Evolutionary conservation across 2,797 vertebrate genomes (phyloP).

Genomic region (Rhynchonycteris naso): DNA sequence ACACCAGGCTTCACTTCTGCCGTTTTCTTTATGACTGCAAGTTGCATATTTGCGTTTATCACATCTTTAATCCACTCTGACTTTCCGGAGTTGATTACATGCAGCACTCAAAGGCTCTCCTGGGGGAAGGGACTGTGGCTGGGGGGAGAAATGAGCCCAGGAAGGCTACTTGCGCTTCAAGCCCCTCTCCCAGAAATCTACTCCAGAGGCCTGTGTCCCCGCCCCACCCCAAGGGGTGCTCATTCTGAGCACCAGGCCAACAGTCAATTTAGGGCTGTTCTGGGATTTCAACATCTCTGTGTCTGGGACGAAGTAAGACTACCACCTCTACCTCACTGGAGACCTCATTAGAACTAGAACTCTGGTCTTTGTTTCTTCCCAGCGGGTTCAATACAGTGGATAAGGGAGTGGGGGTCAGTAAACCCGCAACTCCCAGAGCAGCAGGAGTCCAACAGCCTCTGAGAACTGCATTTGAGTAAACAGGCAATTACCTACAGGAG

Average conservation of each 20-base stretch:
- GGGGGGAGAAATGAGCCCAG: background rate
- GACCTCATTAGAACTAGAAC: slow-evolving; percentile 81
- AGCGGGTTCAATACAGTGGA: background rate
- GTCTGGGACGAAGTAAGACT: slow-evolving; percentile 44
- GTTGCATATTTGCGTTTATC: slow-evolving; percentile 55
- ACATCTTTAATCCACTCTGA: slow-evolving; percentile 52
- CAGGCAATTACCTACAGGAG: slow-evolving; percentile 70
- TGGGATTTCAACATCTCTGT: slow-evolving; percentile 65
- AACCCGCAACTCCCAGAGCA: slow-evolving; percentile 59
- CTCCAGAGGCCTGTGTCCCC: background rate
- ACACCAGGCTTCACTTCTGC: background rate
- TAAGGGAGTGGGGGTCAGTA: slow-evolving; percentile 28
- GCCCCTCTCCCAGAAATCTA: slow-evolving; percentile 22
- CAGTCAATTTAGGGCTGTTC: slow-evolving; percentile 71
- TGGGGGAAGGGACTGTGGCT: background rate
- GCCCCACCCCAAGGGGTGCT: slow-evolving; percentile 27
- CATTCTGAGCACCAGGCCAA: slow-evolving; percentile 52
- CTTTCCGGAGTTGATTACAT: slow-evolving; percentile 43
- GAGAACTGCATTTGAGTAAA: slow-evolving; percentile 65
- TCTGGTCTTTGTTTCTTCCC: slow-evolving; percentile 68
- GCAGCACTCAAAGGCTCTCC: background rate
- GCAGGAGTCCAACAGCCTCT: slow-evolving; percentile 66
- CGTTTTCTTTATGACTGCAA: slow-evolving; percentile 31
- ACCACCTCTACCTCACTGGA: slow-evolving; percentile 74
- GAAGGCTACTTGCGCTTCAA: slow-evolving; percentile 1